phyloP scores from a whole-genome alignment of 2,888 invertebrate genomes.

The Clunio marinus region DNA sequence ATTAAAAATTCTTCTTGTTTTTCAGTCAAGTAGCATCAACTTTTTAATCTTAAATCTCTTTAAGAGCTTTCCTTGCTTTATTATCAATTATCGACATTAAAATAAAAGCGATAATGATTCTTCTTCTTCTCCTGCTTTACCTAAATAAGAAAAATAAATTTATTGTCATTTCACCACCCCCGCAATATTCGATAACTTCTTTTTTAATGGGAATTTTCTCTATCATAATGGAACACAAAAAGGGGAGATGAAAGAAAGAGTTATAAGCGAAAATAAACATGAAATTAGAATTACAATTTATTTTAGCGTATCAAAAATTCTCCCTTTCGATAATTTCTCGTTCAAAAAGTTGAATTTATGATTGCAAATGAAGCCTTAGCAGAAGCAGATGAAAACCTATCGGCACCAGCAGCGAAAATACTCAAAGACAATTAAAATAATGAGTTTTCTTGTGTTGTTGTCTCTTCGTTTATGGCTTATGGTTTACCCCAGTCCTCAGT shows the following conservation, averaged over 20 bases:
- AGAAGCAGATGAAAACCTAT: no score
- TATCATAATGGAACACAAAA: no score
- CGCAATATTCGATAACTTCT: no score
- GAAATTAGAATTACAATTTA: no score
- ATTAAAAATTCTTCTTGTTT: background rate
- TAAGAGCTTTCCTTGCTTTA: no score
- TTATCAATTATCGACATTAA: background rate
- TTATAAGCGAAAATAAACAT: no score
- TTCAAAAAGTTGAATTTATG: background rate
- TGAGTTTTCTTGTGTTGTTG: background rate
- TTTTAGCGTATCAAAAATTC: no score
- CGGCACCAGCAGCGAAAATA: background rate
- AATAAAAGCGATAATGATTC: background rate
- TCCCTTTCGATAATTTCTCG: background rate
- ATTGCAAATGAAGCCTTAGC: background rate
- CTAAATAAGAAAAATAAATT: background rate
- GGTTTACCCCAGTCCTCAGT: background rate
- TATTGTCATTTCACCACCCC: background rate
- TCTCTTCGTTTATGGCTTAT: no score
- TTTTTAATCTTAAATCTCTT: no score
- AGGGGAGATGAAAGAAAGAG: no score
- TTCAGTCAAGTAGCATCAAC: no score
- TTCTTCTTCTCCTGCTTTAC: background rate
- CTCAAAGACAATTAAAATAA: constrained; percentile 17
- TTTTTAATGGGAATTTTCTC: no score